Conservation (phyloP, 2,113 vertebrate genomes). For the Oncorhynchus masou region DNA sequence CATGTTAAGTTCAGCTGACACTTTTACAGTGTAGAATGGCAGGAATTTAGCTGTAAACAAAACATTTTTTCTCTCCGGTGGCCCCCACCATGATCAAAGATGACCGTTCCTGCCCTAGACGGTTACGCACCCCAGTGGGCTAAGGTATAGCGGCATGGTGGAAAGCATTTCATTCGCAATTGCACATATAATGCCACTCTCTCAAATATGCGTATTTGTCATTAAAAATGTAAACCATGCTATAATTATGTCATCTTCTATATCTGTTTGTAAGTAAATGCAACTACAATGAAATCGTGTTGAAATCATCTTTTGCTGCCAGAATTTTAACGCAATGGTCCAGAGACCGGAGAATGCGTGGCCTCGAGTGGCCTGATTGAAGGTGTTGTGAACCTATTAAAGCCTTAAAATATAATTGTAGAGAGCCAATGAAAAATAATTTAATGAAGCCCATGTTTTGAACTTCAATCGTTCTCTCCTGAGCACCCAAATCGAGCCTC, state of each 20-base stretch:
- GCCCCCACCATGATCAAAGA: no score
- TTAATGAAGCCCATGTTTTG: not conserved
- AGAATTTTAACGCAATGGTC: constrained; percentile 11
- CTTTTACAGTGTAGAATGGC: no score
- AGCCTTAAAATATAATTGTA: not conserved
- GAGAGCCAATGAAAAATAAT: not conserved
- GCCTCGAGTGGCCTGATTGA: constrained; percentile 24
- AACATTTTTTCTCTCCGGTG: no score
- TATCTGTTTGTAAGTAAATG: not conserved
- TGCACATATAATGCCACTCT: not conserved
- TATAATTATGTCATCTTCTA: not conserved
- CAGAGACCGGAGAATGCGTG: constrained; percentile 39
- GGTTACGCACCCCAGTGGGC: constrained; percentile 69
- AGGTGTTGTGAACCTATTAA: not conserved
- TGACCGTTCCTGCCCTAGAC: constrained; percentile 9
- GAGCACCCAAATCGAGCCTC: not conserved
- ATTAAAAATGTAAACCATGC: not conserved
- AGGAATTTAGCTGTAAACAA: no score
- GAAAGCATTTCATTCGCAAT: constrained; percentile 44
- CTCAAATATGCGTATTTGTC: not conserved
- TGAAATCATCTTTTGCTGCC: not conserved
- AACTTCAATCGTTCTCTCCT: not conserved
- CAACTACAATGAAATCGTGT: not conserved
- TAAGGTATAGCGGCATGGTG: constrained; percentile 53
- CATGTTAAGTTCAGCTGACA: no score